These are phyloP conservation scores for Troides aeacus DNA, from an alignment of 2,888 invertebrate genomes.

Conservation along the genomic window DNA sequence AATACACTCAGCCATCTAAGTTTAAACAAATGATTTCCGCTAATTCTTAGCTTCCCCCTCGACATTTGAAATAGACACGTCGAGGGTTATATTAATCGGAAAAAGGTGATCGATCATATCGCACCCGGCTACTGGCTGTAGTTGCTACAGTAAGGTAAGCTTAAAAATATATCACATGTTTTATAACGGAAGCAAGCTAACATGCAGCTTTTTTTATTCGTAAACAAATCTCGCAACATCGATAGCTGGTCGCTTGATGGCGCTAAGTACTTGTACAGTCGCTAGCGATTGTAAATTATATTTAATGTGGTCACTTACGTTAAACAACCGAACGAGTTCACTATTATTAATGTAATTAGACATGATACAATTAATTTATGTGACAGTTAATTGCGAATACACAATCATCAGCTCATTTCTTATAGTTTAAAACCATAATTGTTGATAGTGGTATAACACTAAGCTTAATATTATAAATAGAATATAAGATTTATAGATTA, in stretches of 20 bases:
- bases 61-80: conserved; percentile 4
- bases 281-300: conserved; percentile 15
- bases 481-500: too few species aligned
- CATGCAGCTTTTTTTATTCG: conserved; percentile 24
- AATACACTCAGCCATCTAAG: conserved; percentile 29
- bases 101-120: not conserved
- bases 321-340: conserved; percentile 18
- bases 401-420: not conserved
- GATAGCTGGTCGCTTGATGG: conserved; percentile 27
- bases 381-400: conserved; percentile 7
- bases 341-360: conserved; percentile 26
- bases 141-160: conserved; percentile 25
- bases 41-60: conserved; percentile 3
- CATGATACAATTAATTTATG: conserved; percentile 3
- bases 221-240: conserved; percentile 24
- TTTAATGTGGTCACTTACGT: conserved; percentile 24
- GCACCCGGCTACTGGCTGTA: conserved; percentile 23
- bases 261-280: conserved; percentile 23
- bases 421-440: not conserved
- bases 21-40: conserved; percentile 18
- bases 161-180: conserved; percentile 21
- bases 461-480: not conserved
- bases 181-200: conserved; percentile 30
- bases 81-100: conserved; percentile 20
- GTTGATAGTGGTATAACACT: not conserved